Conservation (phyloP, 2,797 vertebrate genomes). For the Naso thynnoides region DNA sequence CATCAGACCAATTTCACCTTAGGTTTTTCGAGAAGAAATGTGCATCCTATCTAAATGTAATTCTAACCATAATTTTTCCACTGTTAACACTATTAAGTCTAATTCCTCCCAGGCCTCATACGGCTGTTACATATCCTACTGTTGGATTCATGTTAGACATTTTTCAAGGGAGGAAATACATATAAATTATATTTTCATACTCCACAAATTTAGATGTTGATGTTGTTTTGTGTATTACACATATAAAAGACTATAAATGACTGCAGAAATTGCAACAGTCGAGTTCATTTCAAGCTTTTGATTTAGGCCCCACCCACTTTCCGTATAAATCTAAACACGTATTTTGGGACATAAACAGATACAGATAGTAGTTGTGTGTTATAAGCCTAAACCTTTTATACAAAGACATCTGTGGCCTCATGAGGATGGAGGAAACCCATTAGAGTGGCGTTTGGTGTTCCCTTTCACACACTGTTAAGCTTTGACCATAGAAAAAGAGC, state of each 20-base stretch:
- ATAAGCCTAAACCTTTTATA: background rate
- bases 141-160: background rate
- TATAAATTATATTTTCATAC: background rate
- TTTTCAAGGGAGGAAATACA: background rate
- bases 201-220: background rate
- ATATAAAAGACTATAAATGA: no score
- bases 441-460: constrained; percentile 3
- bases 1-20: background rate
- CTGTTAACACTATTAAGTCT: background rate
- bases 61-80: background rate
- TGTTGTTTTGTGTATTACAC: background rate
- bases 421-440: background rate
- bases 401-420: background rate
- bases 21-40: background rate
- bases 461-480: background rate
- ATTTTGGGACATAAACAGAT: no score
- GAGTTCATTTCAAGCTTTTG: no score
- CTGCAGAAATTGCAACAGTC: no score
- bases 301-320: no score
- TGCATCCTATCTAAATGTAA: background rate
- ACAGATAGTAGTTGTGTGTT: no score
- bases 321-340: no score
- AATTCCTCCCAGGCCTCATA: background rate
- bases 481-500: constrained; percentile 11
- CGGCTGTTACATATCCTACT: background rate